Evolutionary conservation across 2,113 vertebrate species (phyloP), one percentile per base, ranked within the genome.

Genomic region (Salminus brasiliensis): DNA sequence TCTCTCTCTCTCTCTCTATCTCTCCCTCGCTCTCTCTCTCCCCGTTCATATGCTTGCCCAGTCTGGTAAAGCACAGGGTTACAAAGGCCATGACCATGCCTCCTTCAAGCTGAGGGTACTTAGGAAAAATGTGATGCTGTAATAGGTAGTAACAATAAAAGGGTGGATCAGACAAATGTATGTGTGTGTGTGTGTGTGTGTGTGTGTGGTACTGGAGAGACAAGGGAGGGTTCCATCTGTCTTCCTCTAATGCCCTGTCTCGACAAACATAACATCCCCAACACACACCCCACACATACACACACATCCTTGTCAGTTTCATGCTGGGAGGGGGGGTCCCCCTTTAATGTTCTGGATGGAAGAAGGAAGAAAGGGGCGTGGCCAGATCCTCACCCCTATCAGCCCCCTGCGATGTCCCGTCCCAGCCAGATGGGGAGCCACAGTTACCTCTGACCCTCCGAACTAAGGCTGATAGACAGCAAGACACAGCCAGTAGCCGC

Each of bases 351-450:
- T 49, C 34, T 32, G 27, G 74, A 81, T 67, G 29, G 18, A 63
- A 47, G 52, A 62, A 66, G 41, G 53, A 75, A 41, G 65, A 70
- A 73, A 39, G 27, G 63, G 62, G 60, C 7, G 45, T 83, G 60
- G 45, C 68, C 65, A 67, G 70, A 79, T 68, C 71, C 53, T 77
- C 76, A 82, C 68, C 57, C 23, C 85, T 81, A 72, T 76, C 86
- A 86, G 53, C 67, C 76, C 63, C 75, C 79, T 74, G 84, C 68
- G 86, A 89, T 84, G 80, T 75, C 53, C 53, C 78, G 32, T 73
- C 55, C 29, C 49, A 53, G 83, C 88, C 93, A 94, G 92, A 93
- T 93, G 93, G 92, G 91, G 87, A 90, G 88, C 92, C 84, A 89
- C 81, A 85, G 85, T 93, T 91, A 93, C 91, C 90, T 85, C 79